phyloP scores from a whole-genome alignment of 2,888 invertebrate genomes.

The Tigriopus californicus region DNA sequence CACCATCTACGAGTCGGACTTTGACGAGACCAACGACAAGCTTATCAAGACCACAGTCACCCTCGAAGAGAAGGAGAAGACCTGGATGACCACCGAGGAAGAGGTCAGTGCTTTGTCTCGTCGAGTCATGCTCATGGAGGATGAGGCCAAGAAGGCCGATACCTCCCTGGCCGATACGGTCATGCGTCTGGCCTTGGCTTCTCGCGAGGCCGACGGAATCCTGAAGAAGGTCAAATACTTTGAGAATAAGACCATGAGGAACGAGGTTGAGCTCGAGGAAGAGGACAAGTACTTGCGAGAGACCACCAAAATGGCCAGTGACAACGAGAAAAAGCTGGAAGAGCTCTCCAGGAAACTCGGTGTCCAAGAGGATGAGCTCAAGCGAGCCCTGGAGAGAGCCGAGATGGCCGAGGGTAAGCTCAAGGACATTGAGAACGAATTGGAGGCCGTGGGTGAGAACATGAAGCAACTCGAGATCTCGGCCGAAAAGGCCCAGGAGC shows the following conservation, averaged over 20 bases:
- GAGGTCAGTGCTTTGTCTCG: conserved; percentile 7
- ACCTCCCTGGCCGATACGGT: conserved; percentile 11
- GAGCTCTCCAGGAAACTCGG: conserved; percentile 11
- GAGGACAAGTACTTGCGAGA: conserved; percentile 13
- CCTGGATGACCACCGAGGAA: conserved; percentile 8
- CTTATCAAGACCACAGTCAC: conserved; percentile 4
- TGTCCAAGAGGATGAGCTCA: conserved; percentile 14
- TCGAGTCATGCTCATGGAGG: conserved; percentile 15
- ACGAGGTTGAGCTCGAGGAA: conserved; percentile 14
- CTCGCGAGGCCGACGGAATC: conserved; percentile 11
- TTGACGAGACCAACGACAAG: conserved; percentile 14
- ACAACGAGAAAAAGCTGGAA: conserved; percentile 12
- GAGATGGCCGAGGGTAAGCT: conserved; percentile 7
- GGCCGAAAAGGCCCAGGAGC: conserved; percentile 13
- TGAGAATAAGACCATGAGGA: conserved; percentile 15
- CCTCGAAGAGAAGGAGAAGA: conserved; percentile 15
- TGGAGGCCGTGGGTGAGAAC: conserved; percentile 14
- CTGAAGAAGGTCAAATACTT: conserved; percentile 15
- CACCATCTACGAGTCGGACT: neutral
- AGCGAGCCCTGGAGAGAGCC: conserved; percentile 10
- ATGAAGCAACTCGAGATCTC: conserved; percentile 15
- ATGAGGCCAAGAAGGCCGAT: conserved; percentile 15
- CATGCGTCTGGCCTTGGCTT: conserved; percentile 12
- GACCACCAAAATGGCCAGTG: conserved; percentile 14
- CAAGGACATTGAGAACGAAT: conserved; percentile 7